Base-by-base conservation (phyloP, 1,140 invertebrate genomes). In the Centruroides sculpturatus region DNA sequence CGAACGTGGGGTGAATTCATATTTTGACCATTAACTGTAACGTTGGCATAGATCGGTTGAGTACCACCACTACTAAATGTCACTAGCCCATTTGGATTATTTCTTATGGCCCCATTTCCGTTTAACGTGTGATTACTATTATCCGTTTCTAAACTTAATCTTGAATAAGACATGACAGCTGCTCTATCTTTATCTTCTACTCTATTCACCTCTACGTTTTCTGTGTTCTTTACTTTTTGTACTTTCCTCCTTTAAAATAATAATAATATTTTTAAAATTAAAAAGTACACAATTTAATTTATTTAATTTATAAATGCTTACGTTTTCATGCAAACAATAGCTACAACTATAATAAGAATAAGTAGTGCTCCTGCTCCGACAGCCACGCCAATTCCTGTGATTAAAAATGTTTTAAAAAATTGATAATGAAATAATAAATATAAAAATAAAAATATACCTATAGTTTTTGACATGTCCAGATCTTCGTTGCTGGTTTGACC, bases 181-280 rank as follows among this genome's bases (percentile, higher is more conserved):
- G 61, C 64, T 7, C 51, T 52, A 35, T 62, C 60, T 47, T 64
- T 60, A 34, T 59, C 60, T 9, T 50, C 52, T 35, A 54, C 46
- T 23, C 51, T 57, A 59, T 61, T 64, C 9, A 65, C 85, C 75
- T 89, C 85, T 9, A 91, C 81, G 67, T 89, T 89, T 71, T 89
- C 87, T 0, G 87, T 88, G 68, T 89, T 89, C 71, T 89, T 91
- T 0, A 89, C 85, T 2, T 87, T 85, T 23, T 84, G 82, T 57
- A 85, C 84, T 78, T 87, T 88, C 58, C 86, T 82, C 51, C 84
- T 85, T 66, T 13, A 74, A 72, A 60, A 59, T 59, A 61, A 70
- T 41, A 41, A 41, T 41, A 23, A 23, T 23, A 23, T 23, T 23
- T 23, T 23, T 41, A 6, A 41, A 41, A 41, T 41, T 41, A 41